Percentiles rank a stretch among this genome's conserved stretches.
Conservation (phyloP, 2,113 vertebrate species). For the Sphyrna mokarran region DNA sequence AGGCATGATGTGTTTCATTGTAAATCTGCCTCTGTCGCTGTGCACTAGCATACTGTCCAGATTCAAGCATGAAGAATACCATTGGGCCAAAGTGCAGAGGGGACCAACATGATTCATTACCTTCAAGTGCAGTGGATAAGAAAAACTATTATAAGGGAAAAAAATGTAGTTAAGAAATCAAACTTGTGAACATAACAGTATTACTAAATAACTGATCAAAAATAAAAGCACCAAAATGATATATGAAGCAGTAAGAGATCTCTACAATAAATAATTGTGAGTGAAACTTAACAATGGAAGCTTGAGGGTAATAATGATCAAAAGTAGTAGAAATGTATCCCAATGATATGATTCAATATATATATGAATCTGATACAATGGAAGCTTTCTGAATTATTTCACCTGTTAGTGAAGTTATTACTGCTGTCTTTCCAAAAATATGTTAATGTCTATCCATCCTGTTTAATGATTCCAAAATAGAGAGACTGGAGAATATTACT, state of each 20-base stretch:
- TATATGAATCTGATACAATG: background rate
- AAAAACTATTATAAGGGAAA: background rate
- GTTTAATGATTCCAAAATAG: background rate
- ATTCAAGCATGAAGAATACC: background rate
- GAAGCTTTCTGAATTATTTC: background rate
- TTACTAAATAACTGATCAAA: background rate
- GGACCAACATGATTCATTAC: background rate
- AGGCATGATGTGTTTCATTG: no score
- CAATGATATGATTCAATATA: background rate
- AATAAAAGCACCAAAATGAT: background rate
- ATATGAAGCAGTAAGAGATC: background rate
- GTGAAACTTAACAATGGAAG: background rate
- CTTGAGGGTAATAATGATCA: background rate
- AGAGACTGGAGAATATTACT: background rate
- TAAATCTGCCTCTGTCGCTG: no score
- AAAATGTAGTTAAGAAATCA: background rate
- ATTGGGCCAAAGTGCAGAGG: background rate
- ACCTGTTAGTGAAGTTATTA: background rate
- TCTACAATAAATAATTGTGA: background rate
- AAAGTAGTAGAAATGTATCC: background rate
- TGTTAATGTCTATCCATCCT: background rate
- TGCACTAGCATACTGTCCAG: background rate
- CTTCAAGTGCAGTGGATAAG: background rate
- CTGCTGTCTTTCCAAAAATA: background rate
- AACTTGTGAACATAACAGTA: background rate